Base-by-base conservation (phyloP, 1,140 invertebrate genomes). In the Dreissena rostriformis region DNA sequence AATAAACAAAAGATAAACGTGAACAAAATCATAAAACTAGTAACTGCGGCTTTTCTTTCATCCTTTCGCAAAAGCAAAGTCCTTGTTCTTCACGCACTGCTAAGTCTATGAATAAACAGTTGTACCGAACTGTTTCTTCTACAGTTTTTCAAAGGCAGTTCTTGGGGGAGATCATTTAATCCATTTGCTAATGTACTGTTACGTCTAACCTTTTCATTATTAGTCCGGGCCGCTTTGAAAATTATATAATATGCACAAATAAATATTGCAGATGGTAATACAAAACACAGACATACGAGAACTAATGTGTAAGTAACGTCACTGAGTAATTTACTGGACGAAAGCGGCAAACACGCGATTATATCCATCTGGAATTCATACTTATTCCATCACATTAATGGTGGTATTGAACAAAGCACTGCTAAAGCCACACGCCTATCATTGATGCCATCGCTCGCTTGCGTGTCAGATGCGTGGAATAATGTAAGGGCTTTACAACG, bases 181-280 rank as follows among this genome's bases (percentile, higher is more conserved):
- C 63, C 72, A 67, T 84, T 87, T 28, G 81, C 82, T 24, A 92
- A 92, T 71, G 95, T 95, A 28, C 96, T 96, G 75, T 95, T 96
- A 73, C 96, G 94, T 28, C 96, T 93, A 78, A 96, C 96, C 28
- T 96, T 93, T 87, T 96, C 94, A 39, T 95, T 96, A 86, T 96
- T 97, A 70, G 95, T 95, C 57, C 95, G 94, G 0, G 96, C 96
- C 14, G 96, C 96, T 19, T 94, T 94, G 88, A 96, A 96, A 79
- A 97, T 96, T 55, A 95, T 95, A 66, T 95, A 93, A 89, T 97
- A 97, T 80, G 96, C 96, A 92, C 96, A 96, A 61, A 95, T 95
- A 6, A 96, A 95, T 0, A 95, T 95, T 14, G 95, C 88, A 73
- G 96, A 95, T 0, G 96, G 96, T 65, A 96, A 88, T n/a, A 96